Base-by-base conservation (phyloP, 2,797 vertebrate genomes). In the Iguana delicatissima region DNA sequence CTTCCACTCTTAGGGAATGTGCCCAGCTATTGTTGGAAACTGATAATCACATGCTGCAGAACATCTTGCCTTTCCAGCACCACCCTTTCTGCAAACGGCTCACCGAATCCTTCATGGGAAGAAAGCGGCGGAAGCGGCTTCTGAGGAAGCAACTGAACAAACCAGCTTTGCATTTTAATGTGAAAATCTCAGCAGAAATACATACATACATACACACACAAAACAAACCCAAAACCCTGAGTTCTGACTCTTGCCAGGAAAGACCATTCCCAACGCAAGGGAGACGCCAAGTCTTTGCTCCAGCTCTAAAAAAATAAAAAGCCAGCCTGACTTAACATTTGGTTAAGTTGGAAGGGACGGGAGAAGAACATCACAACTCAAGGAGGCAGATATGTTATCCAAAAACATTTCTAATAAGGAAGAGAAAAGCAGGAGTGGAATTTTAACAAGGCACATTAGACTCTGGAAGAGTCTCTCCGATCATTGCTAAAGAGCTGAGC, bases 11-110 rank as follows among this genome's bases (percentile, higher is more conserved):
- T 93, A n/a, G 72, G 93, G 82, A 95, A 94, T 59, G 86, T 92
- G 84, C 94, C 89, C 96, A 96, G 97, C 97, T 98, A 97, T 93
- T 96, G 96, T 96, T 97, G 95, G 94, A 93, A 96, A 90, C 94
- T 87, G 95, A 94, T 96, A 82, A 96, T 96, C 96, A 85, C 92
- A 95, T 89, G 93, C 92, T 95, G 16, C 91, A 0, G 86, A 90
- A 86, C 92, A 92, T 95, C 94, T 95, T 91, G 0, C 1, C 80
- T 73, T 87, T 91, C 90, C 87, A 95, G 84, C 96, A 94, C 85
- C 67, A 79, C 93, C 94, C 89, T 95, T 94, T 89, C 74, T 86
- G 92, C 86, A 64, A 88, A 91, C 91, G 50, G 92, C 91, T n/a
- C 87, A 9, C 67, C 73, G 86, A 93, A 91, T 69, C 77, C 88